Evolutionary conservation across 2,888 invertebrate species (phyloP).

Genomic region (Cinara cedri): DNA sequence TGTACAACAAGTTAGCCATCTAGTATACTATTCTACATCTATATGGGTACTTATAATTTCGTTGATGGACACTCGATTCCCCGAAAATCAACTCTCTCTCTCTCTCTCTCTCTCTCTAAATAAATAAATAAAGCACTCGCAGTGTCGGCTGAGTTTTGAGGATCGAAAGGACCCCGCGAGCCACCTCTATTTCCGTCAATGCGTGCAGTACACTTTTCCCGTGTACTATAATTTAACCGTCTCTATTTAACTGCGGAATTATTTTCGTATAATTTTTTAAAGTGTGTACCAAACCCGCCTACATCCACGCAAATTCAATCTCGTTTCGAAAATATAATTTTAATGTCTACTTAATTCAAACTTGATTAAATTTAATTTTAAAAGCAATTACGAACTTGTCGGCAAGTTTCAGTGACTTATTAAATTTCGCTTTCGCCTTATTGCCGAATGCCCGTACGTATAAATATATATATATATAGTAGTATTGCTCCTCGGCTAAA

Average conservation of each 20-base stretch:
- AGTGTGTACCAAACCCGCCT: no score
- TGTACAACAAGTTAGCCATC: no score
- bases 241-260: not conserved
- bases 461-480: not conserved
- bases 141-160: no score
- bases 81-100: no score
- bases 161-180: no score
- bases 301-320: not conserved
- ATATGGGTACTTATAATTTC: no score
- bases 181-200: no score
- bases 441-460: not conserved
- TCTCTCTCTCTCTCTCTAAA: no score
- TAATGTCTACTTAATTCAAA: not conserved
- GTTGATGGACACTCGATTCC: no score
- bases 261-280: not conserved
- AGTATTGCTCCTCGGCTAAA: not conserved
- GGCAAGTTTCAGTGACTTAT: slow-evolving; percentile 19
- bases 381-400: slow-evolving; percentile 33
- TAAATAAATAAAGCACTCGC: no score
- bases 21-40: no score
- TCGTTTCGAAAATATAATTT: not conserved
- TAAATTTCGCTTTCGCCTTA: not conserved
- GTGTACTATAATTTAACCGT: not conserved
- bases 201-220: no score
- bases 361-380: slow-evolving; percentile 10